Percentiles rank a stretch among this genome's conserved stretches.
These are phyloP conservation scores for Python bivittatus DNA, from an alignment of 2,113 vertebrate species.

Conservation along the genomic window DNA sequence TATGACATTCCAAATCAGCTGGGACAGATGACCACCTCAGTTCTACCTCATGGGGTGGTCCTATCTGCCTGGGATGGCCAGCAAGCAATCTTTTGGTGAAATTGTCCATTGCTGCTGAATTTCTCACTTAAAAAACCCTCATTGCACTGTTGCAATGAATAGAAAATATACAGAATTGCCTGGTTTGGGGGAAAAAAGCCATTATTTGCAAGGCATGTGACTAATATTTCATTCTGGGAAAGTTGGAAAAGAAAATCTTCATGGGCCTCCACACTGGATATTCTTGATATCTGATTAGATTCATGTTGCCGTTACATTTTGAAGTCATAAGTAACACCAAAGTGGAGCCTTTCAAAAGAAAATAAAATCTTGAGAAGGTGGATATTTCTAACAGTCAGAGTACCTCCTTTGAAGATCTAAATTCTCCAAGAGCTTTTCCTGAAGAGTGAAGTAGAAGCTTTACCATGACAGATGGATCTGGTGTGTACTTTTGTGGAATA, in stretches of 20 bases:
- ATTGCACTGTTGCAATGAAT: not conserved
- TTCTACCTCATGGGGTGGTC: not conserved
- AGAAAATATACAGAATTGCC: not conserved
- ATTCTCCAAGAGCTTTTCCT: conserved; percentile 9
- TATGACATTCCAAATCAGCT: not conserved
- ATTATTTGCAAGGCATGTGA: not conserved
- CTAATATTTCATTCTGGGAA: not conserved
- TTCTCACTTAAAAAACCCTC: not conserved
- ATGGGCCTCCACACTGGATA: not conserved
- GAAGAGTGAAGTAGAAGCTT: conserved; percentile 32
- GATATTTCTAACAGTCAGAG: not conserved
- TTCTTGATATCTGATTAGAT: not conserved
- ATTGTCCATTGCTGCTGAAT: not conserved
- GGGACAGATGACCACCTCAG: not conserved
- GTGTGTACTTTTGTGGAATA: conserved; percentile 61
- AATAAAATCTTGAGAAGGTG: not conserved
- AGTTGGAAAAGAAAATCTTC: not conserved
- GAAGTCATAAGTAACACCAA: conserved; percentile 1
- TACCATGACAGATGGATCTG: conserved; percentile 61
- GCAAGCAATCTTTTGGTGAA: not conserved
- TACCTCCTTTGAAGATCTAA: not conserved
- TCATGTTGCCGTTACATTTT: not conserved
- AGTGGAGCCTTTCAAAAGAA: not conserved
- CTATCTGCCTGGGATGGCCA: not conserved
- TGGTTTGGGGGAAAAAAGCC: not conserved